Percentiles rank a stretch among this genome's conserved stretches.
Conservation (phyloP, 2,888 invertebrate genomes). For the Mesochorus sp. region DNA sequence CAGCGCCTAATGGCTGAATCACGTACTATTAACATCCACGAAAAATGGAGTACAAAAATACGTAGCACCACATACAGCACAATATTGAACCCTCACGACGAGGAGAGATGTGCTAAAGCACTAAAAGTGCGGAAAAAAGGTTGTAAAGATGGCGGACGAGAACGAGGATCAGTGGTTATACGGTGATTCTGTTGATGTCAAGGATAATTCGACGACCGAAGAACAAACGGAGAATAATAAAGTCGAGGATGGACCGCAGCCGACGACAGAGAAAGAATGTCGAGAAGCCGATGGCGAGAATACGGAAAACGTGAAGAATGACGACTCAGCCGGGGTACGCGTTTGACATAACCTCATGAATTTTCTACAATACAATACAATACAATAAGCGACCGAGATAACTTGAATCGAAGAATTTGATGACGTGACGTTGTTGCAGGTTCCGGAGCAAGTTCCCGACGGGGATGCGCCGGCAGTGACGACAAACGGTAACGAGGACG, state of each 20-base stretch:
- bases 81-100: no score
- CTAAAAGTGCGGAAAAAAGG: neutral
- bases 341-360: slow-evolving; percentile 72
- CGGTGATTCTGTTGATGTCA: slow-evolving; percentile 87
- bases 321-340: slow-evolving; percentile 69
- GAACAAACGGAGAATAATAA: slow-evolving; percentile 73
- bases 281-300: slow-evolving; percentile 69
- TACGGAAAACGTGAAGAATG: slow-evolving; percentile 61
- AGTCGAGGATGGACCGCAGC: slow-evolving; percentile 71
- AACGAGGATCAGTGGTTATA: slow-evolving; percentile 96
- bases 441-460: slow-evolving; percentile 65
- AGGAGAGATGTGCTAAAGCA: no score
- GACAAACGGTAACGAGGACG: slow-evolving; percentile 71
- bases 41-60: no score
- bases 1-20: no score
- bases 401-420: neutral
- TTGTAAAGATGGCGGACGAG: slow-evolving; percentile 86
- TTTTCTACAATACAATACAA: neutral
- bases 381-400: neutral
- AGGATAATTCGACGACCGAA: slow-evolving; percentile 76
- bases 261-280: slow-evolving; percentile 72
- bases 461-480: slow-evolving; percentile 71
- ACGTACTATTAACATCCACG: no score
- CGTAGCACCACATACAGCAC: no score
- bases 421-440: slow-evolving; percentile 32